Evolutionary conservation across 1,140 invertebrate species (phyloP), one percentile per base, ranked within the genome.

Genomic region (Drosophila pectinifera): DNA sequence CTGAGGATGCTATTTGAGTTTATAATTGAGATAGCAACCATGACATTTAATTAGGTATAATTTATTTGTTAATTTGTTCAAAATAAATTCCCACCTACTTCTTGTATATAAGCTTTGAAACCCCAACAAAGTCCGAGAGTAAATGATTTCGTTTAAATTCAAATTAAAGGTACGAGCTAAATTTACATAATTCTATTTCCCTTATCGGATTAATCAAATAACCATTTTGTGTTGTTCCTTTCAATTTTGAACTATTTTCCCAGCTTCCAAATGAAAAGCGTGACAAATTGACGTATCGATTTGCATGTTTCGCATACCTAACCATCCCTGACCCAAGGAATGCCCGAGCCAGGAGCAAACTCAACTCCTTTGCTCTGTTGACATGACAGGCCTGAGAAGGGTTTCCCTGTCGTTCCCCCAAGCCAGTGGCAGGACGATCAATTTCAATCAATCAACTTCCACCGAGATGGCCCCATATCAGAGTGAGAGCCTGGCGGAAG

Each of bases 391-490:
- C 51, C 26, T 56, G 65, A 75, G 73, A 79, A 84, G 80, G 80
- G 70, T 79, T 81, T 36, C 5, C 11, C 14, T 14, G 18, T 13
- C 54, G 20, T 34, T 56, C 16, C 16, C 31, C 26, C 22, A 5
- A 26, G 5, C 45, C 18, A 64, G 26, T 24, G 18, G 57, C 28
- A 72, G 58, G 56, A n/a, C 59, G 83, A 89, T 88, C 83, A 88
- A 88, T 88, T 88, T 88, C 84, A 88, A 88, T 88, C 83, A 89
- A 88, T 89, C 83, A 88, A 88, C 62, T 73, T 43, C 59, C 43
- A 24, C 41, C 24, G 31, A 31, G 38, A 48, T 39, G 28, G n/a
- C 41, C 63, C 72, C 70, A 69, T 73, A 79, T 79, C 83, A 86
- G 79, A 79, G 61, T 73, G 58, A 22, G 10, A 16, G 31, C 28